These are phyloP conservation scores for Aphelenchoides avenae DNA, from an alignment of 1,140 invertebrate genomes.

Conservation along the genomic window DNA sequence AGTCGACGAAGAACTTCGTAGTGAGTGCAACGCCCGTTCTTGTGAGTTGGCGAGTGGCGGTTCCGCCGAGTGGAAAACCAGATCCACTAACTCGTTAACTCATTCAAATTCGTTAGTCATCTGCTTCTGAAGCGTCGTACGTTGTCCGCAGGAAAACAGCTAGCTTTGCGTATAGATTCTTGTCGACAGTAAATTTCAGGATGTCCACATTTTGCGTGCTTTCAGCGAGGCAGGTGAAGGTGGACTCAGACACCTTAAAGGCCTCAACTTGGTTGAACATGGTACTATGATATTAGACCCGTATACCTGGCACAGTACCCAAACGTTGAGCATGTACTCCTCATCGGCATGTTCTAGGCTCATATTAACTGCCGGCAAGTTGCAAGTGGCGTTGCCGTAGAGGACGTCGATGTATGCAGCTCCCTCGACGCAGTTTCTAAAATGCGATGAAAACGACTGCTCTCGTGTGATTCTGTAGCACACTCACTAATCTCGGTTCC, in stretches of 20 bases:
- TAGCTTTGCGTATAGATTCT: conserved; percentile 27
- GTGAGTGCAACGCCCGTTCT: neutral
- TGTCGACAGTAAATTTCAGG: conserved; percentile 28
- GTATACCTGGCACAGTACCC: no score
- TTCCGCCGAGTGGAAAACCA: conserved; percentile 28
- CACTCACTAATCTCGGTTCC: conserved; percentile 38
- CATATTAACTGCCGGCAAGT: conserved; percentile 13
- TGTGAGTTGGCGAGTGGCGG: conserved; percentile 13
- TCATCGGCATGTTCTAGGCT: conserved; percentile 13
- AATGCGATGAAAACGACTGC: conserved; percentile 1
- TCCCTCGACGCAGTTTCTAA: conserved; percentile 30
- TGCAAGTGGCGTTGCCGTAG: conserved; percentile 30
- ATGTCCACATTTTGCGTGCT: conserved; percentile 18
- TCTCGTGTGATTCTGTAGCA: neutral
- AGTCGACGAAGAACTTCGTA: conserved; percentile 32
- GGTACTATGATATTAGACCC: no score
- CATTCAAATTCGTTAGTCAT: neutral
- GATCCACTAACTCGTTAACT: conserved; percentile 31
- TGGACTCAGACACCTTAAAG: conserved; percentile 14
- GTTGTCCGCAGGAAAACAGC: conserved; percentile 26
- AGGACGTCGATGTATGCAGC: conserved; percentile 35
- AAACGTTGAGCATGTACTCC: conserved; percentile 28
- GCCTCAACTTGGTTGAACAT: no score
- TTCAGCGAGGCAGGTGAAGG: conserved; percentile 25
- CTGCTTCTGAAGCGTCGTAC: conserved; percentile 2